Conservation (phyloP, 2,113 vertebrate species). For the Probosciger aterrimus region DNA sequence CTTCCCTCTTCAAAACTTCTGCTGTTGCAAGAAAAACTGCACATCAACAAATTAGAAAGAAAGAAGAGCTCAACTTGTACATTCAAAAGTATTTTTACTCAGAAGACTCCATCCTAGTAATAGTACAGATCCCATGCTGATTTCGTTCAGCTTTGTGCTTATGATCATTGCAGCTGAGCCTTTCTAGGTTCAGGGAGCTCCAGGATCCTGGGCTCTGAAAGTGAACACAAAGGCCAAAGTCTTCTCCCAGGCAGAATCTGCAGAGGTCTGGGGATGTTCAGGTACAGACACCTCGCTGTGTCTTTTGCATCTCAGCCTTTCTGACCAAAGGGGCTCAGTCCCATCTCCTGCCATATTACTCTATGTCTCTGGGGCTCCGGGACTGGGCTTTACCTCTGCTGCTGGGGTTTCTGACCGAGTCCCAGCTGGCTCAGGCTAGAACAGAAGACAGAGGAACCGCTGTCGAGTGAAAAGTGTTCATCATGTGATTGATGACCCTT, state of each 20-base stretch:
- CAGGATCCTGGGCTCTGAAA: neutral
- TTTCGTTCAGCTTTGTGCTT: neutral
- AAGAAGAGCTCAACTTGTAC: neutral
- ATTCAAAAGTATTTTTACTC: neutral
- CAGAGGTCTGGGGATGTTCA: neutral
- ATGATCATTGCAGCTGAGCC: neutral
- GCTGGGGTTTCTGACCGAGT: slow-evolving; percentile 58
- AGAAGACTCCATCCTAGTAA: neutral
- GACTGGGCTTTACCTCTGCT: neutral
- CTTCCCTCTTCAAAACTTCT: neutral
- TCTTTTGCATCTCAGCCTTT: neutral
- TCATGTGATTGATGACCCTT: slow-evolving; percentile 78
- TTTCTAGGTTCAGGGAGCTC: neutral
- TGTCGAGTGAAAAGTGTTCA: slow-evolving; percentile 69
- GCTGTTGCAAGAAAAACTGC: neutral
- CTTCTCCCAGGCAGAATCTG: neutral
- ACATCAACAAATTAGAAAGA: neutral
- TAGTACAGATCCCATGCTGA: neutral
- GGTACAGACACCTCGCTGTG: neutral
- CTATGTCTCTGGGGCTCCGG: neutral
- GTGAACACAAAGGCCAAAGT: neutral
- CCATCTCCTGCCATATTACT: neutral
- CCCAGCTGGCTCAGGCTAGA: slow-evolving; percentile 72
- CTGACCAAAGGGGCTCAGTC: neutral
- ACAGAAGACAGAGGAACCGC: slow-evolving; percentile 71